These are phyloP conservation scores for Macquaria ambigua DNA, from an alignment of 2,113 vertebrate species.

Conservation along the genomic window DNA sequence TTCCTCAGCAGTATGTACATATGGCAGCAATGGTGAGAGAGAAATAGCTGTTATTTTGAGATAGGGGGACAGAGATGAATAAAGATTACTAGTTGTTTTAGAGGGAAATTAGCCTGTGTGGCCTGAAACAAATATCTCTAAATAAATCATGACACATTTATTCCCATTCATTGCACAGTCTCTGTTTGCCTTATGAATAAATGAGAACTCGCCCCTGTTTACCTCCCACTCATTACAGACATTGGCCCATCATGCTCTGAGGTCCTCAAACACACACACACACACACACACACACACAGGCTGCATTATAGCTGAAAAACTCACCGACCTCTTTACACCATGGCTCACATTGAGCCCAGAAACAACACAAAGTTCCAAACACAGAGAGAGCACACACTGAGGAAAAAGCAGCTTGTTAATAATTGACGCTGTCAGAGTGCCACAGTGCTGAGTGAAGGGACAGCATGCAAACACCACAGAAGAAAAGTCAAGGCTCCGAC, in stretches of 20 bases:
- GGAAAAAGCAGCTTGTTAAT: constrained; percentile 77
- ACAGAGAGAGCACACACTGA: constrained; percentile 45
- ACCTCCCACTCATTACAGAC: constrained; percentile 79
- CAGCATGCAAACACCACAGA: constrained; percentile 72
- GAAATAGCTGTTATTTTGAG: constrained; percentile 1
- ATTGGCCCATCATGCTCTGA: constrained; percentile 47
- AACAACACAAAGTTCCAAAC: constrained; percentile 36
- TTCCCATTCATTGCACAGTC: constrained; percentile 81
- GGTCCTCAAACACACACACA: constrained; percentile 31
- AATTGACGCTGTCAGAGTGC: constrained; percentile 76
- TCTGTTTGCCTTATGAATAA: constrained; percentile 92
- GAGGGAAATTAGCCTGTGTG: constrained; percentile 63
- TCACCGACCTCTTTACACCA: neutral
- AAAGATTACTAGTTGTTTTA: constrained; percentile 62
- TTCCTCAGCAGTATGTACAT: neutral
- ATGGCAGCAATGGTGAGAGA: neutral
- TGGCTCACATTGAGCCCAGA: constrained; percentile 19
- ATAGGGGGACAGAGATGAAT: neutral
- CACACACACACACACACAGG: constrained; percentile 29
- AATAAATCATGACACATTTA: constrained; percentile 90
- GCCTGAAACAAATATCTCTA: constrained; percentile 81
- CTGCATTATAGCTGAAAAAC: neutral
- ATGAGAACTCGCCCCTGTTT: constrained; percentile 86
- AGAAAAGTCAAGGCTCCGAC: constrained; percentile 67
- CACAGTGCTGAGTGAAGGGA: constrained; percentile 63